Evolutionary conservation across 2,113 vertebrate genomes (phyloP).

Genomic region (Paedocypris sp.): DNA sequence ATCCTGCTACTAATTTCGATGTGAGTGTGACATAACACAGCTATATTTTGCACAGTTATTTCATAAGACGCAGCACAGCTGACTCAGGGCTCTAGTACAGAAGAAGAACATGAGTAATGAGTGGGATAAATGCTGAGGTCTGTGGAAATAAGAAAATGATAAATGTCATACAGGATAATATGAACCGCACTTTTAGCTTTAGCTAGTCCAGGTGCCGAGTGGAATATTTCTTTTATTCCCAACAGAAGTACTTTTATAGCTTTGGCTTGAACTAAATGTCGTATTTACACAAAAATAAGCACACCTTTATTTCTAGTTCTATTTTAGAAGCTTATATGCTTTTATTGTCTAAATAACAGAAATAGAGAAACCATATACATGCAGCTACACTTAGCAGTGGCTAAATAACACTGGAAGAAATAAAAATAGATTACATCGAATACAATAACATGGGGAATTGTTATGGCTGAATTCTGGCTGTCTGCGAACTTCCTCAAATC

Average conservation of each 20-base stretch:
- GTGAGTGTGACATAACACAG: conserved; percentile 11
- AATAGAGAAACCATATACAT: too few species aligned
- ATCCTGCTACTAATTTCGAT: neutral
- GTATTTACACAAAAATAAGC: too few species aligned
- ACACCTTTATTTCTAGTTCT: too few species aligned
- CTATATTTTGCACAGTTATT: neutral
- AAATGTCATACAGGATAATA: neutral
- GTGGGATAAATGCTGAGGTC: conserved; percentile 7
- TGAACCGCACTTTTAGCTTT: neutral
- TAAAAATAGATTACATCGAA: too few species aligned
- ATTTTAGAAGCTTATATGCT: too few species aligned
- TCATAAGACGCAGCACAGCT: conserved; percentile 7
- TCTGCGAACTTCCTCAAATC: too few species aligned
- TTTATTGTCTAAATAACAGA: too few species aligned
- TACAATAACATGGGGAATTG: too few species aligned
- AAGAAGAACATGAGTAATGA: conserved; percentile 6
- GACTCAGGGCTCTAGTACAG: neutral
- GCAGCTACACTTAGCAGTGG: too few species aligned
- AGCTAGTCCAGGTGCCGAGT: neutral
- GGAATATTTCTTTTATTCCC: neutral
- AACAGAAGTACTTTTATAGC: neutral
- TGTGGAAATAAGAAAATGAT: neutral
- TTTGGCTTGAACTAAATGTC: neutral
- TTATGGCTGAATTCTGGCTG: too few species aligned
- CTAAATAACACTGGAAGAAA: too few species aligned